Percentiles rank a stretch among this genome's conserved stretches.
phyloP scores from a whole-genome alignment of 2,888 invertebrate species.

The Ypsolopha sequella region DNA sequence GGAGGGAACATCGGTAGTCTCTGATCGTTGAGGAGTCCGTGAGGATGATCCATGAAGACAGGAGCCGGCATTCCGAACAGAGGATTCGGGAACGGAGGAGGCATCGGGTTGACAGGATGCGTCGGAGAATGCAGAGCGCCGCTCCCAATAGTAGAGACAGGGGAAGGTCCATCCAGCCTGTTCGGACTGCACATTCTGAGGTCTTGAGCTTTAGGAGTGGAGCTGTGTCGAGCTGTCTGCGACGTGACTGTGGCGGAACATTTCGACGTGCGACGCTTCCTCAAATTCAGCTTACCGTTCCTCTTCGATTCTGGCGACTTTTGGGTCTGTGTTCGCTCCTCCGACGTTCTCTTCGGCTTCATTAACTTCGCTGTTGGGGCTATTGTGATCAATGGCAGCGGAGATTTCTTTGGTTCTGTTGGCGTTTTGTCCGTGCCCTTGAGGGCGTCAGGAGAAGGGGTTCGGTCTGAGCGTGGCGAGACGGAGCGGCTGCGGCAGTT shows the following conservation, averaged over 20 bases:
- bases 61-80: conserved; percentile 55
- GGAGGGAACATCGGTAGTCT: conserved; percentile 58
- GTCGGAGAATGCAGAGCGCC: conserved; percentile 53
- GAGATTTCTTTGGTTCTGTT: conserved; percentile 53
- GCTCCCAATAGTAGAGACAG: conserved; percentile 38
- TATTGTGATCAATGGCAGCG: conserved; percentile 75
- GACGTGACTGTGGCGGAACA: conserved; percentile 58
- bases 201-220: conserved; percentile 60
- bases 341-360: conserved; percentile 48
- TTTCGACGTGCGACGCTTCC: conserved; percentile 56
- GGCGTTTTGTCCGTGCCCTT: conserved; percentile 26
- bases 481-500: conserved; percentile 80
- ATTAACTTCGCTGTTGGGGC: conserved; percentile 76
- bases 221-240: conserved; percentile 41
- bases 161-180: conserved; percentile 41
- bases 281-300: conserved; percentile 51
- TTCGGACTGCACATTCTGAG: conserved; percentile 54
- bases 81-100: conserved; percentile 42
- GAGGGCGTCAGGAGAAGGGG: conserved; percentile 60
- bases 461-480: conserved; percentile 69
- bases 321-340: conserved; percentile 38
- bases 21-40: conserved; percentile 33
- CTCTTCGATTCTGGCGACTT: conserved; percentile 56
- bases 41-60: conserved; percentile 37
- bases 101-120: conserved; percentile 34